Evolutionary conservation across 2,113 vertebrate species (phyloP).

Genomic region (Melanerpes formicivorus): DNA sequence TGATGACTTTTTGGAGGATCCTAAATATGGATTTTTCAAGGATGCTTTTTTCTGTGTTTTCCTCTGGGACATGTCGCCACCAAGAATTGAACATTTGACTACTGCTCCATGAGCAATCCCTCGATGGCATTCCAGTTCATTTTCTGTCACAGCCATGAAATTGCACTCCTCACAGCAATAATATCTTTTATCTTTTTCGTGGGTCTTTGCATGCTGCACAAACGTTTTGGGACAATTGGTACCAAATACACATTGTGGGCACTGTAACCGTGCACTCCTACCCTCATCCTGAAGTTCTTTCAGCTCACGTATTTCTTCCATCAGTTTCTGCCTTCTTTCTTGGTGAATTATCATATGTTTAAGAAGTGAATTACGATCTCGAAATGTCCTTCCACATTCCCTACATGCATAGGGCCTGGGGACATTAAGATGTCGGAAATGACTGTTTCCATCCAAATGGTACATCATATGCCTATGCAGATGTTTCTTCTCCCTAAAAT

Average conservation of each 20-base stretch:
- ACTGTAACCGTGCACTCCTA: conserved; percentile 79
- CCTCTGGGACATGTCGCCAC: conserved; percentile 72
- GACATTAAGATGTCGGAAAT: conserved; percentile 87
- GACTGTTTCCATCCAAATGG: conserved; percentile 94
- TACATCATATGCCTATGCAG: conserved; percentile 98
- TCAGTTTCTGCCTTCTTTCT: conserved; percentile 87
- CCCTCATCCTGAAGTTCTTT: conserved; percentile 86
- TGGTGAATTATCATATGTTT: conserved; percentile 96
- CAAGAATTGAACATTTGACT: conserved; percentile 75
- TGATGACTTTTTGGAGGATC: conserved; percentile 76
- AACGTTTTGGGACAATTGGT: conserved; percentile 89
- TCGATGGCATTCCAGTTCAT: conserved; percentile 84
- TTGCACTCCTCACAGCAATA: conserved; percentile 89
- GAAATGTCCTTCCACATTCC: conserved; percentile 92
- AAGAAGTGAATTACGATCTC: conserved; percentile 89
- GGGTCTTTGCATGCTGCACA: conserved; percentile 86
- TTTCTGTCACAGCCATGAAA: conserved; percentile 85
- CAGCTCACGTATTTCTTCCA: conserved; percentile 90
- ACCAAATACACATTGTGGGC: conserved; percentile 83
- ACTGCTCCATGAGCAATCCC: conserved; percentile 81
- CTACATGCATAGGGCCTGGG: conserved; percentile 91
- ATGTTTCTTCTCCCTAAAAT: conserved; percentile 92
- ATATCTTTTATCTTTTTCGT: conserved; percentile 89
- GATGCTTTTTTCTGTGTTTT: conserved; percentile 78
- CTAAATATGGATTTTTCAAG: conserved; percentile 72